Evolutionary conservation across 2,888 invertebrate genomes (phyloP), one percentile per base, ranked within the genome.

Genomic region (Parnassius apollo): DNA sequence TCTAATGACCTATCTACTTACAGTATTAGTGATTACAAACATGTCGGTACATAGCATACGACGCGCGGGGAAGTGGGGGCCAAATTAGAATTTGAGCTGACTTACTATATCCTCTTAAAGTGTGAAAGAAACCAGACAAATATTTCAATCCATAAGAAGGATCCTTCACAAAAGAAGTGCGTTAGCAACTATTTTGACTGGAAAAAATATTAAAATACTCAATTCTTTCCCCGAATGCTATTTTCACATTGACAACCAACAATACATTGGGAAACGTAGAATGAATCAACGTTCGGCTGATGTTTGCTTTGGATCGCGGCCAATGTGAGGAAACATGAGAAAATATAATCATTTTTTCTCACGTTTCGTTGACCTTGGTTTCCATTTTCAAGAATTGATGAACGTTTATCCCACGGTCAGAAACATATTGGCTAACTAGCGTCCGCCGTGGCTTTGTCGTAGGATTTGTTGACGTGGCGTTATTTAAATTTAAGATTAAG

Each of bases 241-340:
- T 73, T 73, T 71, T 68, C 60, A 68, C 59, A 69, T 69, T 69
- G 69, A 71, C 71, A 68, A 66, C 67, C 64, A 64, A 71, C 68
- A 71, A 69, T 70, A 67, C 67, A 65, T 65, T 69, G 65, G 67
- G 72, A 68, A 69, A 68, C 68, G 51, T 61, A 61, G 67, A 66
- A 75, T 83, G 83, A 84, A 83, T 85, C 84, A 84, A 80, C 80
- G 81, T 72, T 76, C 74, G 74, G 71, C 69, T 73, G 72, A 74
- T 74, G 71, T 73, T 79, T 71, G 65, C 60, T 62, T 80, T 86
- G 87, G 86, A 77, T 62, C 48, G 42, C 57, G 65, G 83, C 86
- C 86, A 86, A 73, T 61, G 65, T 66, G 67, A 66, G 67, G 68
- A 68, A 72, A 68, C 69, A 74, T 73, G 73, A 76, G 78, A 77